Evolutionary conservation across 2,113 vertebrate species (phyloP), one percentile per base, ranked within the genome.

Genomic region (Dicrurus megarhynchus): DNA sequence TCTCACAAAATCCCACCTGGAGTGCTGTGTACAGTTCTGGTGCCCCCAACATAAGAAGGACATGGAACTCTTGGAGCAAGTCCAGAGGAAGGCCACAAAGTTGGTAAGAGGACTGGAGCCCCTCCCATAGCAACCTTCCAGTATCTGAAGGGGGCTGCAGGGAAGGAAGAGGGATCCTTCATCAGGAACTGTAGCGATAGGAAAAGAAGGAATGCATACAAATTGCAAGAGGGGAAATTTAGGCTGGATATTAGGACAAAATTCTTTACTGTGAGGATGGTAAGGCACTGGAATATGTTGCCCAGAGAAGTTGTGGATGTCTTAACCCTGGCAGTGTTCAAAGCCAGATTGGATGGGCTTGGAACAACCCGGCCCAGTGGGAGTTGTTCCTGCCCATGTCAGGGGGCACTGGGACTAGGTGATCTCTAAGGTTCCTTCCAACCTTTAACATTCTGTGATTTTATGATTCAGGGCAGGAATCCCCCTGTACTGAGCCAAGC

Each of bases 11-110:
- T 14, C 35, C 42, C 14, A 49, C 6, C 32, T 88, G 57, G 35
- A 57, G 14, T 37, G 37, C 33, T 44, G 32, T 0, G 0, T 37
- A 9, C 18, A 16, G 19, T 50, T 74, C 32, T 50, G 37, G 22
- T 60, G 46, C n/a, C 37, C 16, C 6, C 5, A 4, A 27, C 7
- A 53, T 20, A 24, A 37, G n/a, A 75, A 60, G 16, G 52, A 59
- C 28, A 46, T 26, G 33, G 33, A 74, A 52, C 23, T 67, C 27
- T n/a, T 59, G 37, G 23, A 67, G 33, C 19, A 81, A 73, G 7
- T 37, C 37, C 28, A 42, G 13, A 81, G 33, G 22, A 81, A 57
- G 33, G 52, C 22, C 22, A 37, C 5, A 15, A 37, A 33, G 41
- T 32, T 30, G 16, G 7, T 41, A 35, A 49, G 35, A 63, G 33